phyloP scores from a whole-genome alignment of 2,888 invertebrate species.

The Erpobdella octoculata region DNA sequence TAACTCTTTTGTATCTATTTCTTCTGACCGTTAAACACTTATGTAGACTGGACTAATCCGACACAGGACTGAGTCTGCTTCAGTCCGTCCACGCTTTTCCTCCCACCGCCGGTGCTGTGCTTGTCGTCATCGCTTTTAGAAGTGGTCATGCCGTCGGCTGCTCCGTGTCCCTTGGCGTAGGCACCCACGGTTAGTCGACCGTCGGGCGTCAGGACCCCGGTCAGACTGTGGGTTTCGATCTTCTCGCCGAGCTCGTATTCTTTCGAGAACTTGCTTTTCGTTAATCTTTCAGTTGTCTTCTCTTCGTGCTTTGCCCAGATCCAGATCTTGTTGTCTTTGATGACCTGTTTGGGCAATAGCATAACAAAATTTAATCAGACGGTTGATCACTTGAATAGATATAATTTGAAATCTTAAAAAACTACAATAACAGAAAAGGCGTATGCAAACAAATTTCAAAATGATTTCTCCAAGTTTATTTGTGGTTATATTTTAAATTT shows the following conservation, averaged over 20 bases:
- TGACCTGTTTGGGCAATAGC: conserved; percentile 33
- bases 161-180: conserved; percentile 36
- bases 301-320: conserved; percentile 40
- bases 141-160: conserved; percentile 2
- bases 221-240: conserved; percentile 38
- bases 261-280: conserved; percentile 37
- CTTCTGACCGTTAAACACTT: too few relatives aligned
- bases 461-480: too few relatives aligned
- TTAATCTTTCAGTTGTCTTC: conserved; percentile 36
- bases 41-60: conserved; percentile 22
- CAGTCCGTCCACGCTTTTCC: not conserved
- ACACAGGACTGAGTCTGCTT: conserved; percentile 23
- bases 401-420: not conserved
- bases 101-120: conserved; percentile 5
- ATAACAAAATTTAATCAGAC: not conserved
- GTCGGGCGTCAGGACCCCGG: conserved; percentile 33
- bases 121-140: conserved; percentile 18
- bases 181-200: conserved; percentile 38
- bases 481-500: too few relatives aligned
- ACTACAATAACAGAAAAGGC: not conserved
- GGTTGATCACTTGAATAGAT: not conserved
- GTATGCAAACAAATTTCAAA: too few relatives aligned
- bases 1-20: too few relatives aligned
- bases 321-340: conserved; percentile 38
- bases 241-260: conserved; percentile 38